Evolutionary conservation across 2,888 invertebrate genomes (phyloP).

Genomic region (Sicus ferrugineus): DNA sequence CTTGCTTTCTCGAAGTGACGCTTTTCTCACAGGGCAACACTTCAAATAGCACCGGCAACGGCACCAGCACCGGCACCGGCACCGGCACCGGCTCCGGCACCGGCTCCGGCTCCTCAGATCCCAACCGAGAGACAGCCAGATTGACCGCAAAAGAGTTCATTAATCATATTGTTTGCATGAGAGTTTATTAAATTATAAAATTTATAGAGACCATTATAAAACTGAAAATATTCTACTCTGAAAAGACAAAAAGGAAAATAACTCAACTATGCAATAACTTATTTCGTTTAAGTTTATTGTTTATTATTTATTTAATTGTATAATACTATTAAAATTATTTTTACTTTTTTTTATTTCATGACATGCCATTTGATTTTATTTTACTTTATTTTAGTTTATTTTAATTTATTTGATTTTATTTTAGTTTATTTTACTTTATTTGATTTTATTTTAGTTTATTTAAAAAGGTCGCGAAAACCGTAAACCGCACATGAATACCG

Average conservation of each 20-base stretch:
- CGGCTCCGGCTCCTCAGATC: neutral
- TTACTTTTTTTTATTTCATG: too few species aligned
- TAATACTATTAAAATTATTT: too few species aligned
- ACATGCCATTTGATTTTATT: too few species aligned
- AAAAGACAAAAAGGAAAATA: too few species aligned
- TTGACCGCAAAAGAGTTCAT: constrained; percentile 27
- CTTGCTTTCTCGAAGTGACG: neutral
- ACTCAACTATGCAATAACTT: too few species aligned
- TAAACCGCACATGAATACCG: constrained; percentile 1
- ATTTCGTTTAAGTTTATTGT: too few species aligned
- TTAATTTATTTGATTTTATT: too few species aligned
- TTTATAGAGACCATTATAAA: neutral
- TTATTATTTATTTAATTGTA: too few species aligned
- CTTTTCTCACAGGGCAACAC: constrained; percentile 25
- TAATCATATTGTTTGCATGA: constrained; percentile 27
- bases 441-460: too few species aligned
- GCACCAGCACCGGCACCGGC: neutral
- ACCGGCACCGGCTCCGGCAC: constrained; percentile 23
- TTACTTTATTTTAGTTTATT: too few species aligned
- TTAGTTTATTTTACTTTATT: too few species aligned
- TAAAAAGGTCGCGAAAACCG: neutral
- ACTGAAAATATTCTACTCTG: too few species aligned
- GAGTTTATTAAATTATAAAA: constrained; percentile 20
- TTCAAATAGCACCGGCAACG: constrained; percentile 8
- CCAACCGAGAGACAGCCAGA: constrained; percentile 2